These are phyloP conservation scores for Periphyllus acericola DNA, from an alignment of 2,888 invertebrate species.

Conservation along the genomic window DNA sequence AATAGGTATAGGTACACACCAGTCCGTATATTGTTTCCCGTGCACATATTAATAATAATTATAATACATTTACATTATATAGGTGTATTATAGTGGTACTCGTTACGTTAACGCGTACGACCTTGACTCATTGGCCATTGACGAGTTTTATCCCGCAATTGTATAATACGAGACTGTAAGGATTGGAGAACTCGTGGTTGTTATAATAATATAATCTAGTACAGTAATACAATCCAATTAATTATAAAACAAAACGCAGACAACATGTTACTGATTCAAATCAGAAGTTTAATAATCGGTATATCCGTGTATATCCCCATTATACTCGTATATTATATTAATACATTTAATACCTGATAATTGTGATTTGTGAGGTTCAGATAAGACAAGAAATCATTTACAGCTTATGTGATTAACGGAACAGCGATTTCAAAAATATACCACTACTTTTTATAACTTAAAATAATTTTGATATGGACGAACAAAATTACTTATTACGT, in stretches of 20 bases:
- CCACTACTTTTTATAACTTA: too few relatives aligned
- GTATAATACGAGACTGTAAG: neutral
- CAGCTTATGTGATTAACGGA: too few relatives aligned
- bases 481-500: too few relatives aligned
- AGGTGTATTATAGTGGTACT: neutral
- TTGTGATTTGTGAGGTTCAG: too few relatives aligned
- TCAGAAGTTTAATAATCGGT: neutral
- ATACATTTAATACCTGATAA: too few relatives aligned
- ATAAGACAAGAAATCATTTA: too few relatives aligned
- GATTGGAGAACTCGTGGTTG: neutral
- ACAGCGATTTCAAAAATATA: too few relatives aligned
- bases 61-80: neutral
- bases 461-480: too few relatives aligned
- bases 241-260: slow-evolving; percentile 4
- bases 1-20: neutral
- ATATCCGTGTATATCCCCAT: too few relatives aligned
- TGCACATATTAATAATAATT: neutral
- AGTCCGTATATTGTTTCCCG: neutral
- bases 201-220: too few relatives aligned
- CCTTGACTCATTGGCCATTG: slow-evolving; percentile 4
- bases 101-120: neutral
- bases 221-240: slow-evolving; percentile 3
- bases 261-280: neutral
- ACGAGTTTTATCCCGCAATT: neutral
- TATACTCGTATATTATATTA: too few relatives aligned